Conservation (phyloP, 1,140 invertebrate species). For the Apis florea region DNA sequence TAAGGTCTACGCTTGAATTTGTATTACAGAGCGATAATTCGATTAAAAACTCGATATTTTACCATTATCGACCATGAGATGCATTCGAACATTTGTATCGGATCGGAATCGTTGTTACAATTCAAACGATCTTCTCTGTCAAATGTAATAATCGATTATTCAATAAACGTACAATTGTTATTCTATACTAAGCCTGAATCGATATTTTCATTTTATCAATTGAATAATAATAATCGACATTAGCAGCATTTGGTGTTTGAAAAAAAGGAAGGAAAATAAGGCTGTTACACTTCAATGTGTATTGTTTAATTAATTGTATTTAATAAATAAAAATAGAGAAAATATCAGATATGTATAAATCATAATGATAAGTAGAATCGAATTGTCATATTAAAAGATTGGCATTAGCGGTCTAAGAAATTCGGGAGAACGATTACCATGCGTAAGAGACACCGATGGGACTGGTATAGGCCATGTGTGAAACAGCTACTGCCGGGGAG, state of each 20-base stretch:
- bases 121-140: slow-evolving; percentile 35
- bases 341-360: neutral
- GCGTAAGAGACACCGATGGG: slow-evolving; percentile 81
- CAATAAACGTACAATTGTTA: slow-evolving; percentile 39
- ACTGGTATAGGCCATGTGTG: slow-evolving; percentile 84
- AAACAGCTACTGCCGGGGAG: slow-evolving; percentile 85
- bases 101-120: neutral
- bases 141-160: slow-evolving; percentile 44
- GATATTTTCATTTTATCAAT: neutral
- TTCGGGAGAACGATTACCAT: slow-evolving; percentile 37
- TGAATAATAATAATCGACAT: neutral
- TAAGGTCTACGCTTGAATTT: slow-evolving; percentile 6
- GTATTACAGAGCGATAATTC: neutral
- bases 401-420: neutral
- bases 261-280: neutral
- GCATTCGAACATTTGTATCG: neutral
- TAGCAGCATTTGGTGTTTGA: neutral
- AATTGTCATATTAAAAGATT: neutral
- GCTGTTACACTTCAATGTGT: neutral
- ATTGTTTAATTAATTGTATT: too few relatives aligned
- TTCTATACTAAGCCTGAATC: neutral
- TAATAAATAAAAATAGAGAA: slow-evolving; percentile 26
- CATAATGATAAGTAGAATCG: neutral
- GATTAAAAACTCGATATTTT: neutral
- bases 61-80: neutral